Base-by-base conservation (phyloP, 2,888 invertebrate genomes). In the Hyposoter didymator region DNA sequence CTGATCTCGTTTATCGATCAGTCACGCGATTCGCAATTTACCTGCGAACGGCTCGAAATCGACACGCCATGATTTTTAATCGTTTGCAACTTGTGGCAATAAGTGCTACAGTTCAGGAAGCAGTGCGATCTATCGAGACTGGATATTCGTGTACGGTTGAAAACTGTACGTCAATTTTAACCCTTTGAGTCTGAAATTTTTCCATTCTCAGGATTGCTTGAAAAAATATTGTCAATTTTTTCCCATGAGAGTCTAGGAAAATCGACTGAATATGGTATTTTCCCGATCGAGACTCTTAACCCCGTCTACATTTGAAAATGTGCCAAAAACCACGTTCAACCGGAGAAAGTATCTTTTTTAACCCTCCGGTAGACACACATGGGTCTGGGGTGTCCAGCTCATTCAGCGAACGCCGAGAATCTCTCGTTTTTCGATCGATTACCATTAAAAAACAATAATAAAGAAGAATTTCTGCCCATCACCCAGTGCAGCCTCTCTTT, bases 21-120 rank as follows among this genome's bases (percentile, higher is more conserved):
- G 7, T 69, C 55, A 69, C 45, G 52, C 62, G 59, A 74, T 45
- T 43, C 32, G 8, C 8, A 1, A 66, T 43, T 67, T 28, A 76
- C 66, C 14, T 10, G 19, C 76, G 7, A 39, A 28, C 28, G 2
- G 22, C 47, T 5, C n/a, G 14, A 17, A 28, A 70, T 70, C 32
- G 47, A 70, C 17, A 47, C 70, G 45, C 70, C 14, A 45, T 17
- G 47, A 70, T 28, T 47, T 69, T 6, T 5, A 47, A 14, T 19
- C 14, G 12, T 3, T 17, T 19, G 43, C 10, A 45, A 14, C 35
- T 64, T 35, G n/a, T 17, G 35, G 32, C 17, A 35, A 35, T 64
- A 35, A 35, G n/a, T 32, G 17, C 35, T 0, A 19, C 22, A 45
- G 17, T 45, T 69, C 22, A 22, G 45, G 22, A 43, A 69, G 43